Base-by-base conservation (phyloP, 2,888 invertebrate species). In the Sphecodes monilicornis region DNA sequence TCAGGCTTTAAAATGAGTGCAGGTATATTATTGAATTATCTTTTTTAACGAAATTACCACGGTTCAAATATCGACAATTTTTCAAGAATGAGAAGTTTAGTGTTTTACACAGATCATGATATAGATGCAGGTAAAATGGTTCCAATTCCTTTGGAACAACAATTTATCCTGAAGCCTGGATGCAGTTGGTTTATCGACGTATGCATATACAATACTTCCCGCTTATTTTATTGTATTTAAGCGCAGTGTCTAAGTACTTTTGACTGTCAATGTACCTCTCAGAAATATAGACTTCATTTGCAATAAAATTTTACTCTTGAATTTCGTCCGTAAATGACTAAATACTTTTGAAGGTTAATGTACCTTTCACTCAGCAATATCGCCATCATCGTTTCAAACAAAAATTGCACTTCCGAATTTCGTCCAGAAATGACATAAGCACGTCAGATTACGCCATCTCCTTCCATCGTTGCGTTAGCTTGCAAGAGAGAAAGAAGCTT, bases 401-500 rank as follows among this genome's bases (percentile, higher is more conserved):
- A 50, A n/a, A 22, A 50, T n/a, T 39, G 39, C 39, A 39, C 39
- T 39, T 5, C 10, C 50, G 22, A 50, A 50, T n/a, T n/a, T 50
- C 50, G n/a, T n/a, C 50, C 10, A n/a, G 10, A n/a, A 26, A 29
- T 60, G 60, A 60, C 60, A 16, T 16, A 60, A 60, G 60, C 29
- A n/a, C 4, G 11, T 16, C 13, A 26, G 26, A 57, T 57, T 26
- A n/a, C 57, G 26, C 5, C 57, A 13, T 26, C 26, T 13, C 13
- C 4, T 57, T 57, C 57, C 16, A 4, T 13, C 26, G 16, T 10
- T 32, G 5, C 26, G 16, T 10, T 32, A 10, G 22, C 22, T 26
- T 43, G 26, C 18, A 18, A n/a, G 36, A 36, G 79, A 84, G 84
- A 85, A 76, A 82, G 72, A 69, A 22, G 72, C 89, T 89, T 88